Base-by-base conservation (phyloP, 2,797 vertebrate species). In the Bothrops alternatus region DNA sequence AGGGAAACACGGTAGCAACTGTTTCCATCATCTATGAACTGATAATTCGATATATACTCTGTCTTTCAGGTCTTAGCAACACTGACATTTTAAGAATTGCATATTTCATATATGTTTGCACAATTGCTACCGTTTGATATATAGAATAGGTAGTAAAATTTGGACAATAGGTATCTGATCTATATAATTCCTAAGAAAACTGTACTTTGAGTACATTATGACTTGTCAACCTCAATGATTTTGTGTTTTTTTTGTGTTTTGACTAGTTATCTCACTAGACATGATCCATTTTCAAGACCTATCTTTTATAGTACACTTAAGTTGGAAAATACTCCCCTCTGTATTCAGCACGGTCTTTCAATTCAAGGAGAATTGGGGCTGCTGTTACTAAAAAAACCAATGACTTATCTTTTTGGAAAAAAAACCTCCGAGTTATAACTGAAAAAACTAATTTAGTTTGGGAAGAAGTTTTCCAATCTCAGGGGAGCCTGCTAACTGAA, bases 51-150 rank as follows among this genome's bases (percentile, higher is more conserved):
- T 86, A 69, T 37, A 58, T 90, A 57, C 16, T 69, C 53, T 73
- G 53, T 50, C n/a, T 58, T 82, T 18, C 4, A 86, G n/a, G 23
- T 55, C 53, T 88, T 53, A 86, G 6, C 47, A 50, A 32, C 11
- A 56, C 69, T 85, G 50, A n/a, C 8, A 18, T 0, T 86, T 56
- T 23, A 26, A 1, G 82, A 10, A 1, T 50, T 14, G 2, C 50
- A 89, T 28, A 88, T 78, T 0, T 3, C 2, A 25, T 13, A 61
- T 13, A 47, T 0, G 0, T 3, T 3, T 57, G 12, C 53, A 50
- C 26, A 93, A 57, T 11, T 57, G 14, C 16, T 87, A 32, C 26
- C 14, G 57, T 61, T 73, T 82, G 3, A n/a, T 57, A n/a, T 47
- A 87, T 2, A 69, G 82, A 86, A 86, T 69, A 63, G 37, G 78